phyloP scores from a whole-genome alignment of 2,888 invertebrate genomes.

The Hecatera dysodea region DNA sequence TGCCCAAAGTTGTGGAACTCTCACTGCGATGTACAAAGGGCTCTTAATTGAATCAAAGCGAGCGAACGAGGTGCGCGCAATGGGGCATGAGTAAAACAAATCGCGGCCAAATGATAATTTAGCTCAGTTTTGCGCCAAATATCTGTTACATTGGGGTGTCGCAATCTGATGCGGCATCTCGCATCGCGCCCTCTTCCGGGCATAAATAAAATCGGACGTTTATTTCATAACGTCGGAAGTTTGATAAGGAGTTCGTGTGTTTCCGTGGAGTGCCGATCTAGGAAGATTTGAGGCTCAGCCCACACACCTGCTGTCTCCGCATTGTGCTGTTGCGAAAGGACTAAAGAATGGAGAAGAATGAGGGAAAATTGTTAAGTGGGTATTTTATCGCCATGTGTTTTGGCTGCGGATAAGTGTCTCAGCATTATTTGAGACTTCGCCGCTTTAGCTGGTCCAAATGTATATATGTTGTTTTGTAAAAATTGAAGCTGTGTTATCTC shows the following conservation, averaged over 20 bases:
- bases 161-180: conserved; percentile 84
- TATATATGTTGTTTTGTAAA: not conserved
- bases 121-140: conserved; percentile 77
- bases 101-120: conserved; percentile 83
- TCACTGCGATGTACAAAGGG: conserved; percentile 55
- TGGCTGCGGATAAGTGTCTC: conserved; percentile 5
- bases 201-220: conserved; percentile 88
- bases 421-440: not conserved
- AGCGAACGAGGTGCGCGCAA: conserved; percentile 72
- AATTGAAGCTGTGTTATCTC: too few relatives aligned
- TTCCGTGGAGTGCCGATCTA: conserved; percentile 65
- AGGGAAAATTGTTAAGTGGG: conserved; percentile 19
- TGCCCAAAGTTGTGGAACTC: conserved; percentile 35
- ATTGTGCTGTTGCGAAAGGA: conserved; percentile 36
- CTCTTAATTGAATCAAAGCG: conserved; percentile 72
- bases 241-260: conserved; percentile 82
- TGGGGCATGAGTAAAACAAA: conserved; percentile 81
- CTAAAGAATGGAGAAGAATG: conserved; percentile 22
- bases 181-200: conserved; percentile 82
- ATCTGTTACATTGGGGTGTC: conserved; percentile 83
- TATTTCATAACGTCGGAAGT: conserved; percentile 87
- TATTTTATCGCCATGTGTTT: conserved; percentile 35
- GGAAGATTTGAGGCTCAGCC: conserved; percentile 56
- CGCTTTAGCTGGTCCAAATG: not conserved
- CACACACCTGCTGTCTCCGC: conserved; percentile 49